Conservation (phyloP, 1,140 invertebrate genomes). For the Sycophaga agraensis region DNA sequence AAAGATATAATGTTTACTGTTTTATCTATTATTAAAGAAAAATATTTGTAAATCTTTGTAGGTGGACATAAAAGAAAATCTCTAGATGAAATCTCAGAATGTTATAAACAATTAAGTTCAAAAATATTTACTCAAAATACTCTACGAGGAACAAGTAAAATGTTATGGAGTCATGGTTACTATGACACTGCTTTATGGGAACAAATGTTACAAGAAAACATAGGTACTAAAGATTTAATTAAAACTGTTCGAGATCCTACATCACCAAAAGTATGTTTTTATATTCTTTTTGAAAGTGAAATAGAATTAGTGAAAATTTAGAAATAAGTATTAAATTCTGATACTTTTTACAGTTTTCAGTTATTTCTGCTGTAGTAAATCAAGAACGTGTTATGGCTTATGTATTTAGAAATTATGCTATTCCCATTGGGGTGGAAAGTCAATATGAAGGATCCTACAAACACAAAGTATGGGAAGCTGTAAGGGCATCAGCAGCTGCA, state of each 20-base stretch:
- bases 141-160: slow-evolving; percentile 72
- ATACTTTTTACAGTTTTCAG: slow-evolving; percentile 62
- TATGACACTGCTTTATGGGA: slow-evolving; percentile 89
- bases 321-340: not conserved
- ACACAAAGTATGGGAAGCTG: slow-evolving; percentile 82
- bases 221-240: slow-evolving; percentile 70
- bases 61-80: slow-evolving; percentile 62
- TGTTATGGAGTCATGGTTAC: slow-evolving; percentile 86
- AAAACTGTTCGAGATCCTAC: slow-evolving; percentile 63
- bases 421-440: slow-evolving; percentile 72
- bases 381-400: slow-evolving; percentile 77
- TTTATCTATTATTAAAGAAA: not conserved
- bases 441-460: slow-evolving; percentile 78
- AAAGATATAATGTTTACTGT: not conserved
- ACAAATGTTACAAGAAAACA: slow-evolving; percentile 71
- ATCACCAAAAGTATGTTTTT: slow-evolving; percentile 64
- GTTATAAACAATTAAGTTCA: slow-evolving; percentile 71
- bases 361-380: slow-evolving; percentile 82
- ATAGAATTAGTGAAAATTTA: not conserved
- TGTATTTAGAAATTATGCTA: slow-evolving; percentile 87
- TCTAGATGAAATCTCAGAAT: slow-evolving; percentile 64
- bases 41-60: slow-evolving; percentile 37
- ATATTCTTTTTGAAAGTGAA: not conserved
- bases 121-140: slow-evolving; percentile 74
- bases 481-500: slow-evolving; percentile 87